Evolutionary conservation across 92 coral and sea anemone genomes (phyloP).

Genomic region (Bergia sp.): DNA sequence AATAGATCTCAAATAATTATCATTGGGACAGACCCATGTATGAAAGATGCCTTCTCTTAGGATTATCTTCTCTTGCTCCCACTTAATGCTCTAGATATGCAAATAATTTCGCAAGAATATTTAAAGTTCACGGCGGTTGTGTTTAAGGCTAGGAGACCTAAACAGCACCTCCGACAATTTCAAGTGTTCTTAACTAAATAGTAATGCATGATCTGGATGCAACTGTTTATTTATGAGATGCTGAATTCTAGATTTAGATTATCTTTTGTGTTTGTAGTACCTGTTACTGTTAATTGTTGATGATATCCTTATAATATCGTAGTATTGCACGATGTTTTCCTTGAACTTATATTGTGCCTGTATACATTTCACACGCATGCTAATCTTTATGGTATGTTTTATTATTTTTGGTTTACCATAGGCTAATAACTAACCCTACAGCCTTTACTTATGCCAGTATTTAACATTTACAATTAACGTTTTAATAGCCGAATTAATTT

Average conservation of each 20-base stretch:
- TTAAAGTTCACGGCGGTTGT: no score
- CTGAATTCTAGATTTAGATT: not conserved
- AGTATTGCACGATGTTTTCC: not conserved
- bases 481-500: not conserved
- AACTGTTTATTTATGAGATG: no score
- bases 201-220: not conserved
- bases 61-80: no score
- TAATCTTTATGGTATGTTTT: not conserved
- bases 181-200: no score
- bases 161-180: no score
- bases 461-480: not conserved
- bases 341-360: not conserved
- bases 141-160: no score
- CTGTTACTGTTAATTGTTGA: not conserved
- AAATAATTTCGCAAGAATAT: no score
- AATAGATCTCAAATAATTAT: no score
- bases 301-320: not conserved
- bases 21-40: no score
- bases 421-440: slow-evolving; percentile 11
- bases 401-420: not conserved
- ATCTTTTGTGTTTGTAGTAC: not conserved
- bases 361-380: not conserved
- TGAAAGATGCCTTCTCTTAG: no score
- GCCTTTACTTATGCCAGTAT: not conserved
- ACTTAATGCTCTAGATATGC: no score